Evolutionary conservation across 2,888 invertebrate genomes (phyloP).

Genomic region (Drosophila pseudotakahashii): DNA sequence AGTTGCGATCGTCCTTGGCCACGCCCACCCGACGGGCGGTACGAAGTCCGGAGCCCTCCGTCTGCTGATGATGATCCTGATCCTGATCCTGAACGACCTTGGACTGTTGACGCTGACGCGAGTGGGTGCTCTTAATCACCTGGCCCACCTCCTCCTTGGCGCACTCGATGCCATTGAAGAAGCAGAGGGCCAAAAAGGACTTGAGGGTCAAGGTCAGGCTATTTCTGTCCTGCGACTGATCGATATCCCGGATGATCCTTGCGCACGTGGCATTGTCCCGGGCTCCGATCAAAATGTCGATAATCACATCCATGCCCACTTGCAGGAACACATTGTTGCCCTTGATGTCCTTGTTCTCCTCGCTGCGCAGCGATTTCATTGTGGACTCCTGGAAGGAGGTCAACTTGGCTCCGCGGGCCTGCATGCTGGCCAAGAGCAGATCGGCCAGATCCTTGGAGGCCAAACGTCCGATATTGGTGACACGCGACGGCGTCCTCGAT

Average conservation of each 20-base stretch:
- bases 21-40: slow-evolving; percentile 3
- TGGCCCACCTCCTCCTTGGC: slow-evolving; percentile 59
- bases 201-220: slow-evolving; percentile 51
- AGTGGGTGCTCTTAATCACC: slow-evolving; percentile 59
- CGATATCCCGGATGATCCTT: slow-evolving; percentile 58
- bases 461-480: slow-evolving; percentile 52
- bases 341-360: slow-evolving; percentile 33
- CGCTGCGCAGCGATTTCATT: slow-evolving; percentile 45
- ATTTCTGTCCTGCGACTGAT: slow-evolving; percentile 51
- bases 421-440: slow-evolving; percentile 66
- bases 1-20: slow-evolving; percentile 53
- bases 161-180: slow-evolving; percentile 63
- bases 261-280: slow-evolving; percentile 48
- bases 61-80: slow-evolving; percentile 10
- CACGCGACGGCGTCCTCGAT: neutral
- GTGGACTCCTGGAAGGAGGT: slow-evolving; percentile 42
- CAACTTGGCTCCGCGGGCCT: slow-evolving; percentile 55
- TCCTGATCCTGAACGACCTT: neutral
- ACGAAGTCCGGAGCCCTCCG: slow-evolving; percentile 33
- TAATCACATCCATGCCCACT: slow-evolving; percentile 66
- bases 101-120: slow-evolving; percentile 4
- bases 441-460: slow-evolving; percentile 70
- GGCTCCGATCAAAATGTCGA: slow-evolving; percentile 62
- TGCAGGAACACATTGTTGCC: slow-evolving; percentile 46
- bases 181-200: slow-evolving; percentile 58